These are phyloP conservation scores for Oreochromis mossambicus DNA, from an alignment of 2,797 vertebrate species.

Conservation along the genomic window DNA sequence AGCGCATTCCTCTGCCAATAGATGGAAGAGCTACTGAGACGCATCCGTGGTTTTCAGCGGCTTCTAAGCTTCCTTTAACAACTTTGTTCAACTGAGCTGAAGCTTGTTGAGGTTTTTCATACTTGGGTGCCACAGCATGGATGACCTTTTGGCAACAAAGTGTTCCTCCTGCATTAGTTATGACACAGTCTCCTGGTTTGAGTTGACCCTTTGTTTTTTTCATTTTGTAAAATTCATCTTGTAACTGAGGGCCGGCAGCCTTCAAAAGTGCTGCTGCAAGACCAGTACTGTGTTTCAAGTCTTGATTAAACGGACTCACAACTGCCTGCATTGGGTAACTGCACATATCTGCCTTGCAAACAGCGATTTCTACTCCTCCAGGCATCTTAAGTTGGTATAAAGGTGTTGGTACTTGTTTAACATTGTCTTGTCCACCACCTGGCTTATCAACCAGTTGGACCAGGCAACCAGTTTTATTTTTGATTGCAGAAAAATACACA, in stretches of 20 bases:
- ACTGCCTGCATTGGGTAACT: constrained; percentile 74
- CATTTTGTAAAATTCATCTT: constrained; percentile 69
- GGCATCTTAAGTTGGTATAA: constrained; percentile 40
- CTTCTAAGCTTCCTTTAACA: constrained; percentile 69
- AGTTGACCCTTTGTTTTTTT: constrained; percentile 37
- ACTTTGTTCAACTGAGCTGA: constrained; percentile 54
- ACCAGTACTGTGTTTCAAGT: constrained; percentile 65
- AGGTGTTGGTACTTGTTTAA: neutral
- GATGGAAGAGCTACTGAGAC: constrained; percentile 83
- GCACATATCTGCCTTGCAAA: constrained; percentile 78
- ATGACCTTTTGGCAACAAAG: constrained; percentile 80
- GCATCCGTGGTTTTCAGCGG: constrained; percentile 63
- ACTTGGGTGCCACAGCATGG: constrained; percentile 80
- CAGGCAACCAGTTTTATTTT: constrained; percentile 64
- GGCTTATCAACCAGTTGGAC: constrained; percentile 73
- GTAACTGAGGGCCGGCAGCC: constrained; percentile 80
- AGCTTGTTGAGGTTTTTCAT: constrained; percentile 19
- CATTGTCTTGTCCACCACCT: neutral
- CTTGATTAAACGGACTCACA: constrained; percentile 71
- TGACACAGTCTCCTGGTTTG: constrained; percentile 45
- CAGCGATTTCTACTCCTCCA: constrained; percentile 71
- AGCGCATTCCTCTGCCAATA: constrained; percentile 74
- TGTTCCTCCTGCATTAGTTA: constrained; percentile 71
- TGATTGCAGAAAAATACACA: constrained; percentile 42
- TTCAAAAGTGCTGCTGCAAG: constrained; percentile 69